Percentiles rank a stretch among this genome's conserved stretches.
phyloP scores from a whole-genome alignment of 1,140 invertebrate species.

The Neoseiulus cucumeris region DNA sequence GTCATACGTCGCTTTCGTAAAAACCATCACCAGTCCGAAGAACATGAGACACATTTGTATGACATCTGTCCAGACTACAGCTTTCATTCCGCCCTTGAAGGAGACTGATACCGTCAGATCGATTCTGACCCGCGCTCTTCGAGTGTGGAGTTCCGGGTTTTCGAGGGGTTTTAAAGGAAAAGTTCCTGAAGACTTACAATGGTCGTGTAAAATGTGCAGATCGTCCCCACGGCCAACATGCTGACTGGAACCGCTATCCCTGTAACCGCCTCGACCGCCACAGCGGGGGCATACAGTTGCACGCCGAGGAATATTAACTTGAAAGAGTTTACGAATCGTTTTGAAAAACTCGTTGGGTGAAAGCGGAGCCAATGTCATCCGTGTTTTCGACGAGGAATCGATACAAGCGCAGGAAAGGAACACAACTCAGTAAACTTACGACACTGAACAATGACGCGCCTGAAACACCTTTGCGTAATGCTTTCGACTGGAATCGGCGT shows the following conservation, averaged over 20 bases:
- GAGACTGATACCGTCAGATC: neutral
- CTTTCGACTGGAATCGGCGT: slow-evolving; percentile 7
- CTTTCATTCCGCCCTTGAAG: slow-evolving; percentile 20
- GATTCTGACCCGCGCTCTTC: no score
- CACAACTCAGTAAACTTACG: slow-evolving; percentile 19
- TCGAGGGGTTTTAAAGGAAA: no score
- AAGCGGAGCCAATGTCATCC: no score
- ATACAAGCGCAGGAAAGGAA: slow-evolving; percentile 21
- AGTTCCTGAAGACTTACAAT: slow-evolving; percentile 51
- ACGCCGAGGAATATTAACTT: slow-evolving; percentile 27
- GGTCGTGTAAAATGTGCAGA: slow-evolving; percentile 34
- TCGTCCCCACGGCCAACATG: slow-evolving; percentile 28
- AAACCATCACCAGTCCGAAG: slow-evolving; percentile 30
- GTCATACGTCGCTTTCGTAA: slow-evolving; percentile 44
- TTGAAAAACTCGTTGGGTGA: neutral
- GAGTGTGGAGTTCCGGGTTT: no score
- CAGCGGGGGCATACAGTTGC: slow-evolving; percentile 29
- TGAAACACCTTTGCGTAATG: slow-evolving; percentile 2
- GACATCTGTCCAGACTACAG: slow-evolving; percentile 21
- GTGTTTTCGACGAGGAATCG: no score
- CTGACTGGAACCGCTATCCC: slow-evolving; percentile 27
- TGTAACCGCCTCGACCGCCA: slow-evolving; percentile 29
- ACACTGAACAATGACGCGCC: neutral
- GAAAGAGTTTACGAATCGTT: neutral
- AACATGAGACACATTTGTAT: slow-evolving; percentile 20